Evolutionary conservation across 1,140 invertebrate genomes (phyloP), one percentile per base, ranked within the genome.

Genomic region (Triops cancriformis): DNA sequence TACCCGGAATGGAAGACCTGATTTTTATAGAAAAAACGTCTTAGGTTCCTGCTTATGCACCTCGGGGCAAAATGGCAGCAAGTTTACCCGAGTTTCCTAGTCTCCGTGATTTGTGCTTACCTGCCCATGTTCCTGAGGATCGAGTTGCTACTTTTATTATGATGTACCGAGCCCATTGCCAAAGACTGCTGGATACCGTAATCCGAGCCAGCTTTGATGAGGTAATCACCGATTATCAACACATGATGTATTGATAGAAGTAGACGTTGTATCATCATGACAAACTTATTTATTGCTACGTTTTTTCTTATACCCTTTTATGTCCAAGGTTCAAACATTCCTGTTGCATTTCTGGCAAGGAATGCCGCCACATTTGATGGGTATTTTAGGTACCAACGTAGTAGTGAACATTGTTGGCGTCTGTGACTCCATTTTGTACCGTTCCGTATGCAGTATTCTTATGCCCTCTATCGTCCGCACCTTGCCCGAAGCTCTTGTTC

Each of bases 121-220:
- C 86, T 14, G 79, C 83, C 14, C 82, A 83, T 26, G 81, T 86
- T 1, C 82, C 85, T 1, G 82, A 84, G 78, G 85, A 85, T 26
- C 80, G 87, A 84, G 84, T 87, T 31, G 78, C 82, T 1, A 87
- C 86, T 6, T 88, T 88, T 80, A 81, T 88, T 23, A 85, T 87
- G 83, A 88, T 88, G 87, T 88, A 88, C 80, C 80, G 86, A 72
- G 85, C 87, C 4, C 88, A 88, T 79, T 88, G 87, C 80, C 87
- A 88, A 79, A 81, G 87, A 28, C 84, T 88, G 28, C 81, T 88
- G 26, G 88, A 88, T 76, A 86, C 86, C 0, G 84, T 88, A 27
- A 85, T 87, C 27, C 80, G 86, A 73, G 87, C 85, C 27, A 87
- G 85, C 80, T 88, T 88, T 82, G 86, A 87, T 73, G 87, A 88